Base-by-base conservation (phyloP, 2,113 vertebrate species). In the Myanophis thanlyinensis region DNA sequence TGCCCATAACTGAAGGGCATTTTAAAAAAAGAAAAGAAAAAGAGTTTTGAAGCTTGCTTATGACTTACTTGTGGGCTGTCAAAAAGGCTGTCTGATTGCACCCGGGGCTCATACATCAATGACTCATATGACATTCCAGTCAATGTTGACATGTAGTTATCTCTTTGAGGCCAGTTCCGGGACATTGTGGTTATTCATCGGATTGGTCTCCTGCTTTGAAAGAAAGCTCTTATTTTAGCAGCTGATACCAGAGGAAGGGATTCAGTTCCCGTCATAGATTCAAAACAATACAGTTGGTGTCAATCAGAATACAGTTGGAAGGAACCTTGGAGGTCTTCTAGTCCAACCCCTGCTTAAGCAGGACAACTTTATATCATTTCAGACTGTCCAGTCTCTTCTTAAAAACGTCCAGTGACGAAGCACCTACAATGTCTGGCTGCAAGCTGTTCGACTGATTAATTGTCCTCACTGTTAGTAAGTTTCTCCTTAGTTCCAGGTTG, bases 1-100 rank as follows among this genome's bases (percentile, higher is more conserved):
- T 95, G 23, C 27, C 44, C 44, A 5, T 40, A 95, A 87, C 1
- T 92, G 56, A 62, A 95, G 88, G 86, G 40, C 30, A 92, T 91
- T 23, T 85, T 89, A 22, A 48, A 30, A 22, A 15, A 56, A 48
- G 40, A 93, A 13, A 22, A 48, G 18, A 22, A 15, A 56, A 48
- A 35, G 93, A 13, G 30, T 91, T 93, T 88, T 54, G 48, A 54
- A 48, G 1, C 54, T 3, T 44, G 85, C 62, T 46, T 91, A 35
- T 59, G 94, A 94, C 93, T 96, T 96, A 94, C 89, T 96, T 27
- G 44, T 0, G 5, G 59, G 30, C 59, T 94, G 20, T 91, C 91
- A 93, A 52, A 80, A 90, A 94, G 84, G 40, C 59, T 47, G 35
- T 13, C 48, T 59, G 87, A 93, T 89, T 93, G 85, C 62, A 84